Conservation (phyloP, 2,113 vertebrate species). For the Nesoenas mayeri region DNA sequence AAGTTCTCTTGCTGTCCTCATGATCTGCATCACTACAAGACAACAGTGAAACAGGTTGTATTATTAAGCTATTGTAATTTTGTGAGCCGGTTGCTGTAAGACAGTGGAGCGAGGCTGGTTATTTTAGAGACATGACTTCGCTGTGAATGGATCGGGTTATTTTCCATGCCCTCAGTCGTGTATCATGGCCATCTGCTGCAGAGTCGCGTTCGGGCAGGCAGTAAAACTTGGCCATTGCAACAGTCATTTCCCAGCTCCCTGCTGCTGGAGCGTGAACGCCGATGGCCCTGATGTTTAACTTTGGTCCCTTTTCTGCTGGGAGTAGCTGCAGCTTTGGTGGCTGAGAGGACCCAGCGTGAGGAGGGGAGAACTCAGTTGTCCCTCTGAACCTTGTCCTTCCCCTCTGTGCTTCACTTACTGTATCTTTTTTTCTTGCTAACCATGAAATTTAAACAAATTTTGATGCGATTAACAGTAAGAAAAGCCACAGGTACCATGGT, state of each 20-base stretch:
- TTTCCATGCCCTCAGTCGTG: constrained; percentile 52
- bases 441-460: background rate
- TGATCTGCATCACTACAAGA: background rate
- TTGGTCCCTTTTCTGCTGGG: background rate
- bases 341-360: background rate
- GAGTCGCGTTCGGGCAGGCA: constrained; percentile 44
- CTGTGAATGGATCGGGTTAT: constrained; percentile 10
- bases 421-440: background rate
- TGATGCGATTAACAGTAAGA: background rate
- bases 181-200: constrained; percentile 44
- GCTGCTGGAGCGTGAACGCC: background rate
- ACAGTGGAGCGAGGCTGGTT: background rate
- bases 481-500: background rate
- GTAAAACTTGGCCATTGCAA: constrained; percentile 45
- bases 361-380: rapidly evolving
- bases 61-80: background rate
- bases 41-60: background rate
- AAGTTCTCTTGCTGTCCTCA: background rate
- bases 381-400: background rate
- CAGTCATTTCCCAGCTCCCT: constrained; percentile 33
- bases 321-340: background rate
- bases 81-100: background rate
- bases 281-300: background rate
- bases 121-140: constrained; percentile 76
- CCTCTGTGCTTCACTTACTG: background rate